Base-by-base conservation (phyloP, 2,113 vertebrate genomes). In the Eulemur macaco region DNA sequence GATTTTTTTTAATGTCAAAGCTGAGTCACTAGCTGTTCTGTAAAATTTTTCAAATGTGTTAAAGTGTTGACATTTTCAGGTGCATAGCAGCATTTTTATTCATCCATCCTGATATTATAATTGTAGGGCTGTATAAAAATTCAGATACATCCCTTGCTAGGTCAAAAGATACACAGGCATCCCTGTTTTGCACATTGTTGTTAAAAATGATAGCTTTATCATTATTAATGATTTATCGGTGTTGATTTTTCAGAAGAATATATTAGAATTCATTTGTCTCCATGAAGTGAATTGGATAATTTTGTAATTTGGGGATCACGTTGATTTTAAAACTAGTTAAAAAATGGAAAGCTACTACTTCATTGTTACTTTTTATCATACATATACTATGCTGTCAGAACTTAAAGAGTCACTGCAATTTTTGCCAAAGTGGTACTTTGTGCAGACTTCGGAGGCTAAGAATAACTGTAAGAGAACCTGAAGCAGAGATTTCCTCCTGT, bases 21-120 rank as follows among this genome's bases (percentile, higher is more conserved):
- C 64, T 81, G 34, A 92, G 47, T 25, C n/a, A 87, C 52, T 71
- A 69, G 23, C 63, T 63, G 31, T 86, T 95, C 66, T 95, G 37
- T 50, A 87, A 12, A 94, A 87, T 74, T 64, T 92, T 92, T 86
- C 58, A 95, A 54, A 89, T 78, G 56, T 80, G 42, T 91, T 96
- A 76, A 95, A 27, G 20, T 74, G 25, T 39, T 88, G 64, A 95
- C 66, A 82, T 86, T 92, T 93, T 91, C 52, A 74, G 78, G 13
- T 27, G 3, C 27, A 47, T 68, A 21, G 73, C 37, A 86, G n/a
- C 56, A 69, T 86, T 94, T 97, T 84, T 77, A 85, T 71, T 93
- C 76, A 77, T 82, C 23, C 25, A 94, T 42, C 8, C 45, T 86
- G 54, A 77, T 54, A 54, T 54, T 54, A 54, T 89, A 82, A 95